Conservation (phyloP, 2,797 vertebrate species). For the Otolemur crassicaudatus region DNA sequence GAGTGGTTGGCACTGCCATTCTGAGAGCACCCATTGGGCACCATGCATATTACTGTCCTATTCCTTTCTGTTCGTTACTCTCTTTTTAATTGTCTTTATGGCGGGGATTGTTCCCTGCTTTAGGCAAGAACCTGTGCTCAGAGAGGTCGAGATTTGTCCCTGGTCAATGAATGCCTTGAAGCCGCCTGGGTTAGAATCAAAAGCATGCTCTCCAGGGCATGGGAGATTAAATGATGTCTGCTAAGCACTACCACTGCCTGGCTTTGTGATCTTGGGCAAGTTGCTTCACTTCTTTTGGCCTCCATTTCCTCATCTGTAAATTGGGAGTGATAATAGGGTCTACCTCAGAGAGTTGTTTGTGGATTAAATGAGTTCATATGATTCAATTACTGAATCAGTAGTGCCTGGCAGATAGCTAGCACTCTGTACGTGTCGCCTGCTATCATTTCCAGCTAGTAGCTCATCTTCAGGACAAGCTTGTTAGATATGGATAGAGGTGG, state of each 20-base stretch:
- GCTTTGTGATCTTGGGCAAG: background rate
- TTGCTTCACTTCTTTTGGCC: background rate
- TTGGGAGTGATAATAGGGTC: background rate
- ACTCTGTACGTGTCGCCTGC: background rate
- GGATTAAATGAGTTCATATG: background rate
- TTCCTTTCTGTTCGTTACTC: background rate
- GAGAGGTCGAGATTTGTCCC: background rate
- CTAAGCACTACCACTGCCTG: background rate
- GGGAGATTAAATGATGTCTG: background rate
- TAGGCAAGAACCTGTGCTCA: background rate
- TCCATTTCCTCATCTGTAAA: background rate
- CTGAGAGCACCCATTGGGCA: background rate
- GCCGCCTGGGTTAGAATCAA: background rate
- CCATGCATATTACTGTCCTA: accelerated
- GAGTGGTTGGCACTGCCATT: background rate
- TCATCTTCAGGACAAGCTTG: background rate
- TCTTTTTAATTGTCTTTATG: background rate
- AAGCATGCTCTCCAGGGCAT: background rate
- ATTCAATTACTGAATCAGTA: too few species aligned
- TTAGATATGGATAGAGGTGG: background rate
- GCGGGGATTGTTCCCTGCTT: background rate
- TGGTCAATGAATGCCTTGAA: background rate
- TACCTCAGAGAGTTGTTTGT: background rate
- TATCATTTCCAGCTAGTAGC: background rate
- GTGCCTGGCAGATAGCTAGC: background rate